phyloP scores from a whole-genome alignment of 1,140 invertebrate genomes.

The Aphis craccivora region DNA sequence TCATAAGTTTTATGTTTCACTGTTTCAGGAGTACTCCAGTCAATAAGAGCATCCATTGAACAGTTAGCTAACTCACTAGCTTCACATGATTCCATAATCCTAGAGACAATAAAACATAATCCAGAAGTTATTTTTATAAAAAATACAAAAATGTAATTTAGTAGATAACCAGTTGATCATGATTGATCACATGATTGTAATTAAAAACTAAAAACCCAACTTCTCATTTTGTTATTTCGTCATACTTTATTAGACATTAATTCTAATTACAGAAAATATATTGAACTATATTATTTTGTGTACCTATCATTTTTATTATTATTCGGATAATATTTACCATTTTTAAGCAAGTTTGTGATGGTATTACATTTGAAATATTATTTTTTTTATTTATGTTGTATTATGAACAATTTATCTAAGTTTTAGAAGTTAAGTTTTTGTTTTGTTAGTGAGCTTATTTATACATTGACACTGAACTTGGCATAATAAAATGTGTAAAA shows the following conservation, averaged over 20 bases:
- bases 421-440: not conserved
- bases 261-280: not conserved
- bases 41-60: slow-evolving; percentile 16
- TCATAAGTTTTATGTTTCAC: not conserved
- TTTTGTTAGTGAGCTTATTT: not conserved
- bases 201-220: not conserved
- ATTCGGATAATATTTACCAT: too few relatives aligned
- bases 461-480: not conserved
- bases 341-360: too few relatives aligned
- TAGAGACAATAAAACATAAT: not conserved
- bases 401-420: not conserved
- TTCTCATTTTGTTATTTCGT: not conserved
- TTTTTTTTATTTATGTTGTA: not conserved
- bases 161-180: not conserved
- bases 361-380: not conserved
- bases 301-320: too few relatives aligned
- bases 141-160: not conserved
- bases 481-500: not conserved
- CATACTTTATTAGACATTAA: not conserved
- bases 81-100: not conserved
- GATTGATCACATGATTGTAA: not conserved
- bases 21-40: slow-evolving; percentile 36
- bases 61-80: not conserved
- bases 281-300: not conserved
- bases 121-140: not conserved